These are phyloP conservation scores for Fragum sueziense DNA, from an alignment of 2,888 invertebrate genomes.

Conservation along the genomic window DNA sequence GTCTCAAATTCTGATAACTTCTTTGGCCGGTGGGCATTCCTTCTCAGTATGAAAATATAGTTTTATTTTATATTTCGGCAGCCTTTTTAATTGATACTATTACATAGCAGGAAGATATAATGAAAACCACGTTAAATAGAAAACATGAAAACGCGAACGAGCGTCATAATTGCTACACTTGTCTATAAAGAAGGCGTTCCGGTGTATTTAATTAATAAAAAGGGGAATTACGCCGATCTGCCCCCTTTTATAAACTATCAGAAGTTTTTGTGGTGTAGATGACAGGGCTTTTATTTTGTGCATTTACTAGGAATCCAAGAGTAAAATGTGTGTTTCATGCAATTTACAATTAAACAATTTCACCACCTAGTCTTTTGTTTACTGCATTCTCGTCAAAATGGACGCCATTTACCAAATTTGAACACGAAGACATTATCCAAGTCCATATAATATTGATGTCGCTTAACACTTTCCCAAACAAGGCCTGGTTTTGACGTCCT, in stretches of 20 bases:
- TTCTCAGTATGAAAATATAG: neutral
- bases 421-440: too few relatives aligned
- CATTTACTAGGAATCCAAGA: too few relatives aligned
- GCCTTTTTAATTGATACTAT: constrained; percentile 47
- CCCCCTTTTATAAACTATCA: constrained; percentile 45
- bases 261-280: neutral
- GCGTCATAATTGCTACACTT: constrained; percentile 38
- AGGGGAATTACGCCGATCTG: constrained; percentile 60
- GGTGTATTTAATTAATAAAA: constrained; percentile 63
- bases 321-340: too few relatives aligned
- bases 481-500: too few relatives aligned
- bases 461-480: too few relatives aligned
- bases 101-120: constrained; percentile 36
- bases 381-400: too few relatives aligned
- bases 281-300: too few relatives aligned
- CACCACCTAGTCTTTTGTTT: too few relatives aligned
- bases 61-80: constrained; percentile 30
- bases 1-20: too few relatives aligned
- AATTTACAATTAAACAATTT: too few relatives aligned
- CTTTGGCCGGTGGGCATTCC: neutral
- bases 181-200: constrained; percentile 57
- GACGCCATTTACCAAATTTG: too few relatives aligned
- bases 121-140: constrained; percentile 48
- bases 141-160: constrained; percentile 30
- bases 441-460: too few relatives aligned